Evolutionary conservation across 2,113 vertebrate genomes (phyloP).

Genomic region (Chaetura pelagica): DNA sequence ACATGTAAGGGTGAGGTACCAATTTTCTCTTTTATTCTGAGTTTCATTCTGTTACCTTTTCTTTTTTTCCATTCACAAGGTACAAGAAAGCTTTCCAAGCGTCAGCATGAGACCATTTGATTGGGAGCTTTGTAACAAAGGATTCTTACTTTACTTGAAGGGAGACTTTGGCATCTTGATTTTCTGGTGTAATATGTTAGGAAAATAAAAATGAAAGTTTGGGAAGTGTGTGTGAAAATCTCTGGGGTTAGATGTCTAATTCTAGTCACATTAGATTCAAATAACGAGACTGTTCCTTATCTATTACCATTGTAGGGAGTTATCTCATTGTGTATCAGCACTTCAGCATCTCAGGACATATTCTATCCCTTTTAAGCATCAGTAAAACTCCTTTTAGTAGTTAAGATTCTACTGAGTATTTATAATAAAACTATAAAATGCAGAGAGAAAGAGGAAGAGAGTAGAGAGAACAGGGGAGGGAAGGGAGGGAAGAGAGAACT

Average conservation of each 20-base stretch:
- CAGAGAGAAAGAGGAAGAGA: background rate
- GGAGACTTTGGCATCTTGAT: background rate
- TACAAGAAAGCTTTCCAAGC: background rate
- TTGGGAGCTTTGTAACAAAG: background rate
- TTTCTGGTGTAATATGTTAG: background rate
- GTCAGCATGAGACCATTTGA: background rate
- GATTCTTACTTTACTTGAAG: background rate
- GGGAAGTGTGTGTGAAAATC: background rate
- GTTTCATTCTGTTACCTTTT: background rate
- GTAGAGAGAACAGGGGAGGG: fast-evolving
- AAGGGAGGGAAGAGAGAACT: background rate
- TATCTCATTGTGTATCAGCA: background rate
- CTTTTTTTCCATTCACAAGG: background rate
- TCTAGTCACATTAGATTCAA: background rate
- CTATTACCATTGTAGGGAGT: background rate
- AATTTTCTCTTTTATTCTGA: background rate
- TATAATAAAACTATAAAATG: background rate
- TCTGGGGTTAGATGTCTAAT: background rate
- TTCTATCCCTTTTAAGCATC: background rate
- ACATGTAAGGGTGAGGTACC: background rate
- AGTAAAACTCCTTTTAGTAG: background rate
- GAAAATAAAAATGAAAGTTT: background rate
- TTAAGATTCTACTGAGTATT: background rate
- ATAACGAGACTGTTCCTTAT: background rate
- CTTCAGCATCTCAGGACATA: background rate